Conservation (phyloP, 1,140 invertebrate genomes). For the Thaumatotibia leucotreta region DNA sequence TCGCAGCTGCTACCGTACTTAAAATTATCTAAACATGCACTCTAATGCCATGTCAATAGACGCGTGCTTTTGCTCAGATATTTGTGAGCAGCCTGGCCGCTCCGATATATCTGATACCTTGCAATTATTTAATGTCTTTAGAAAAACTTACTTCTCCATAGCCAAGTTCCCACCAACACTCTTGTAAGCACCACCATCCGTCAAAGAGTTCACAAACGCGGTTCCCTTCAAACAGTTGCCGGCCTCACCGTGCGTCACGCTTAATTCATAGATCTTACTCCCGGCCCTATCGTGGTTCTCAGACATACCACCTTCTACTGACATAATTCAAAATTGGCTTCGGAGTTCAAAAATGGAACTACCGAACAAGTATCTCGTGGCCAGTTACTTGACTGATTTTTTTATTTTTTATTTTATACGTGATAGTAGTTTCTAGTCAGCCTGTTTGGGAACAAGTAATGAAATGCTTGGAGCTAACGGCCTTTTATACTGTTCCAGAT, state of each 20-base stretch:
- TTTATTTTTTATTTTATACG: neutral
- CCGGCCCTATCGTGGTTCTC: neutral
- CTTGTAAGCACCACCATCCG: neutral
- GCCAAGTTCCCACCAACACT: neutral
- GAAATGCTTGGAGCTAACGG: neutral
- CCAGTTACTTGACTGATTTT: neutral
- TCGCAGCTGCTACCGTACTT: too few relatives aligned
- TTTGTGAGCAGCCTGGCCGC: too few relatives aligned
- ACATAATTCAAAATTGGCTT: neutral
- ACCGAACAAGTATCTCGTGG: neutral
- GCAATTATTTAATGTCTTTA: too few relatives aligned
- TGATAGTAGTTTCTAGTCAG: neutral
- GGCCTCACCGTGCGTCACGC: neutral
- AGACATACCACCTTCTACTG: neutral
- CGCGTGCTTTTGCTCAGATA: too few relatives aligned
- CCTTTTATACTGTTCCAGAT: neutral
- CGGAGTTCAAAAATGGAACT: neutral
- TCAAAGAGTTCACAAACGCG: neutral
- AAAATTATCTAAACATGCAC: too few relatives aligned
- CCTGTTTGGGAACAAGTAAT: neutral
- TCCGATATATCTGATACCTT: too few relatives aligned
- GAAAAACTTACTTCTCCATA: neutral
- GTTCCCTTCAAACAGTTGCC: neutral
- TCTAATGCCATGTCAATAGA: too few relatives aligned
- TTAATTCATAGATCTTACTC: neutral